Evolutionary conservation across 2,797 vertebrate species (phyloP).

Genomic region (Tokudaia tokunoshimensis): DNA sequence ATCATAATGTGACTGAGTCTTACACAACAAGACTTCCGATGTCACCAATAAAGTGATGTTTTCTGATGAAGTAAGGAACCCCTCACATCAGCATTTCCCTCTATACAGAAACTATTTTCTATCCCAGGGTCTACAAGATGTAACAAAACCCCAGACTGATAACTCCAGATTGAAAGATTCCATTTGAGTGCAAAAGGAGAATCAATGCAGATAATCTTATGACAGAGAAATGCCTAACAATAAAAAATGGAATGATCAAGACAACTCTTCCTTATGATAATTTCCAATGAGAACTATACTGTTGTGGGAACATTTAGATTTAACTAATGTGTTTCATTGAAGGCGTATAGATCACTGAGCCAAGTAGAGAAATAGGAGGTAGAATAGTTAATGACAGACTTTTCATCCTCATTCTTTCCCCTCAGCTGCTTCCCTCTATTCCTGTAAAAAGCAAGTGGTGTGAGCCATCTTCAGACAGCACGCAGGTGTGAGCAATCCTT

Average conservation of each 20-base stretch:
- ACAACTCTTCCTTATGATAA: constrained; percentile 44
- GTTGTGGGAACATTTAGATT: not conserved
- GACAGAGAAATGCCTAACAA: not conserved
- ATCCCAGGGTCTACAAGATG: not conserved
- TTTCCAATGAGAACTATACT: not conserved
- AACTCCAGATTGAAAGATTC: constrained; percentile 6
- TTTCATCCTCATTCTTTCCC: not conserved
- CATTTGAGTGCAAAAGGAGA: not conserved
- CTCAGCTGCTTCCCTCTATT: not conserved
- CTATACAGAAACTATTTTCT: not conserved
- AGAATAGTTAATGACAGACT: not conserved
- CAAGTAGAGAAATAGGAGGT: constrained; percentile 32
- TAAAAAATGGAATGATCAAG: constrained; percentile 36
- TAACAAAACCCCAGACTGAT: not conserved
- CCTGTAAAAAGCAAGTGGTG: constrained; percentile 33
- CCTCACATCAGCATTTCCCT: not conserved
- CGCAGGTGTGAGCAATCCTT: not conserved
- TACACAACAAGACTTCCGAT: not conserved
- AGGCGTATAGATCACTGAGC: not conserved
- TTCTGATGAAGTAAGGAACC: not conserved
- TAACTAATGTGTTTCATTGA: not conserved
- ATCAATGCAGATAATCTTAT: not conserved
- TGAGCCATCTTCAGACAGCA: constrained; percentile 22
- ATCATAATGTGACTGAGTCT: not conserved
- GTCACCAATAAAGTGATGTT: not conserved